Conservation (phyloP, 1,140 invertebrate genomes). For the Penaeus vannamei region DNA sequence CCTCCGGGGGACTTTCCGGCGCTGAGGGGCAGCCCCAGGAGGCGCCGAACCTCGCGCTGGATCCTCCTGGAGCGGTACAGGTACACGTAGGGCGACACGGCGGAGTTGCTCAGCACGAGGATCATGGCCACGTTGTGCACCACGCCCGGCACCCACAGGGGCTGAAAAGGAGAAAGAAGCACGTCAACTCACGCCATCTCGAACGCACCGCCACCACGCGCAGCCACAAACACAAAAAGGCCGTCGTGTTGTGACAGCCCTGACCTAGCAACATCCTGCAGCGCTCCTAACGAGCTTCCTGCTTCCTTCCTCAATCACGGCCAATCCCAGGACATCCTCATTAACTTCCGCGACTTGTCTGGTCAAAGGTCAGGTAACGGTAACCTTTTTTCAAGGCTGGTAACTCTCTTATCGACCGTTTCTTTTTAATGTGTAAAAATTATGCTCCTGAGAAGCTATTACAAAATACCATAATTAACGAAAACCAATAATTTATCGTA, state of each 20-base stretch:
- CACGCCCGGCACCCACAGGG: conserved; percentile 70
- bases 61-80: conserved; percentile 84
- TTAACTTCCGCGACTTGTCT: not conserved
- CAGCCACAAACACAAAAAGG: no score
- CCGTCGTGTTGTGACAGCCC: no score
- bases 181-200: not conserved
- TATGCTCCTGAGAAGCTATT: no score
- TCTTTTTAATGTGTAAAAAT: no score
- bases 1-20: conserved; percentile 64
- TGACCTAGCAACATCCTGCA: no score
- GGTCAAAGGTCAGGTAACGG: no score
- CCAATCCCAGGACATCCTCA: conserved; percentile 18
- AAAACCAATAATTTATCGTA: no score
- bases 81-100: conserved; percentile 84
- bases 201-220: no score
- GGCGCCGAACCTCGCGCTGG: conserved; percentile 79
- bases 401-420: no score
- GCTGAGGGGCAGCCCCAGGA: conserved; percentile 75
- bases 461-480: no score
- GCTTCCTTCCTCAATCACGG: not conserved
- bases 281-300: no score
- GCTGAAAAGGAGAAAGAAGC: not conserved
- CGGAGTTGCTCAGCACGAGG: conserved; percentile 79
- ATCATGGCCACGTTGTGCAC: conserved; percentile 74
- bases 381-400: no score